Base-by-base conservation (phyloP, 1,140 invertebrate species). In the Nautilus pompilius region DNA sequence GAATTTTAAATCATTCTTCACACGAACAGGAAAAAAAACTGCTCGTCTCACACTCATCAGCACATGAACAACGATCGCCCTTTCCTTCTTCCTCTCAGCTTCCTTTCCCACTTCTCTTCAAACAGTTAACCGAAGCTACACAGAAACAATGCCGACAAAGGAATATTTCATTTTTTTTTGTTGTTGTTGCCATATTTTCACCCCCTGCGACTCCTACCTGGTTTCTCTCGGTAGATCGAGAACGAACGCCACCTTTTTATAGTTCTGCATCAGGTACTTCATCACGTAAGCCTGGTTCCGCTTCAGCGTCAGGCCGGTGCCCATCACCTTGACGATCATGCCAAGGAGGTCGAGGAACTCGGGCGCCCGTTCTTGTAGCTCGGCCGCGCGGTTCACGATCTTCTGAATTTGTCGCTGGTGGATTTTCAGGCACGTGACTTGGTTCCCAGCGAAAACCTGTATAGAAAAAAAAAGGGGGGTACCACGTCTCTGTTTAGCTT, bases 251-350 rank as follows among this genome's bases (percentile, higher is more conserved):
- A 81, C 71, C 56, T 82, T 78, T 56, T 77, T 78, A 68, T 78
- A 79, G 64, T 81, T 79, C 70, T 82, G 80, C 82, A 83, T 83
- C 48, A 83, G 76, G 60, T 82, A 83, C 57, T 83, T 83, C 80
- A 83, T 83, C 17, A 82, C 82, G 48, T 75, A 80, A 32, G 75
- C 75, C 61, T 81, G 82, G 60, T 83, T 83, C 29, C 82, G 55
- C 63, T 83, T 83, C 48, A 83, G 65, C 0, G 82, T 77, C 26
- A 83, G 70, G 29, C 75, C 78, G 17, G 77, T 76, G 32, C 77
- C 80, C n/a, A 76, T 72, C 28, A 83, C 81, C 57, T 81, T 81
- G 22, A 81, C 80, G 57, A 81, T 73, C 74, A 79, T 79, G n/a
- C 76, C 76, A 3, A 83, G 72, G 1, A 83, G 72, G 62, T 81